Percentiles rank a stretch among this genome's conserved stretches.
These are phyloP conservation scores for Mimas tiliae DNA, from an alignment of 2,888 invertebrate genomes.

Conservation along the genomic window DNA sequence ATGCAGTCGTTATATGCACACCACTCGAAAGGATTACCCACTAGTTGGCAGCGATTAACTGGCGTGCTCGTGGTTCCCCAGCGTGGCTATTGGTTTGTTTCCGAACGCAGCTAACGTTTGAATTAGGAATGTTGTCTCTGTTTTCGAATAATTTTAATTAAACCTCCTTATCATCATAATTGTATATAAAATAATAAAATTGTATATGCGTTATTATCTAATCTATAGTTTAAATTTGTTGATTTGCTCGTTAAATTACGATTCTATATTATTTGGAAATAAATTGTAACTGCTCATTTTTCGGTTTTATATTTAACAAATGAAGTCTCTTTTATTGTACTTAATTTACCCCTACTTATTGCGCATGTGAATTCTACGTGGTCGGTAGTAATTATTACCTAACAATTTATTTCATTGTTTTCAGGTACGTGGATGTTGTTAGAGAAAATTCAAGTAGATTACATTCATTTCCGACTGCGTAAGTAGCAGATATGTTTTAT, in stretches of 20 bases:
- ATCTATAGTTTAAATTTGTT: neutral
- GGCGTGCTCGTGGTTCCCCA: constrained; percentile 68
- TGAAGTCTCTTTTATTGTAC: neutral
- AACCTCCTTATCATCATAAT: constrained; percentile 34
- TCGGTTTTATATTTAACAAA: neutral
- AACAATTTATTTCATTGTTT: constrained; percentile 49
- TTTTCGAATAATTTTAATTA: constrained; percentile 56
- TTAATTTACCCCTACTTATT: neutral
- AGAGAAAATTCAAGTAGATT: constrained; percentile 70
- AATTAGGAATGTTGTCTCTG: constrained; percentile 58
- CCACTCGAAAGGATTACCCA: constrained; percentile 79
- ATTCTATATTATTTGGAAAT: neutral
- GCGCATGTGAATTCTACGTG: neutral
- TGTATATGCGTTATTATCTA: neutral
- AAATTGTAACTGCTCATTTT: neutral
- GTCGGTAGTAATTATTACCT: constrained; percentile 27
- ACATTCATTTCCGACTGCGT: constrained; percentile 68
- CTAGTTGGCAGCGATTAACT: constrained; percentile 78
- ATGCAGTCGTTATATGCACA: constrained; percentile 77
- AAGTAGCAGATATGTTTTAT: constrained; percentile 72
- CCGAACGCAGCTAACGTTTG: constrained; percentile 60
- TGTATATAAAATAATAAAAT: too few species aligned
- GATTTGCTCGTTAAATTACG: neutral
- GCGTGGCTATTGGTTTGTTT: constrained; percentile 66
- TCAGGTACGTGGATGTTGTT: constrained; percentile 78